Conservation (phyloP, 2,888 invertebrate genomes). For the Boloria selene region DNA sequence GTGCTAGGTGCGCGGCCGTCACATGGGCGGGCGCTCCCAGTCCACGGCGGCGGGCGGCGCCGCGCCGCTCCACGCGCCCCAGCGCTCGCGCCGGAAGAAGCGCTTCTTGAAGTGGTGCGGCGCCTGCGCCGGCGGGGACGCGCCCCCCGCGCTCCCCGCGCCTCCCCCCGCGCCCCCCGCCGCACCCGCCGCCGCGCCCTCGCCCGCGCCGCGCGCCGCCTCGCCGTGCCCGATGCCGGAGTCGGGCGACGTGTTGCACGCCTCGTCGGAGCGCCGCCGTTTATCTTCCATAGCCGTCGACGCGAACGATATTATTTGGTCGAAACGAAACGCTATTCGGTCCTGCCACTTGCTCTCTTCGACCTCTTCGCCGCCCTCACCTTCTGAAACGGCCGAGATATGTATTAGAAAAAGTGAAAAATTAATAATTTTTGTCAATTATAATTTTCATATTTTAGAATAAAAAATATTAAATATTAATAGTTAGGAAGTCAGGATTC, state of each 20-base stretch:
- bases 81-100: conserved; percentile 88
- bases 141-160: conserved; percentile 51
- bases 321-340: conserved; percentile 95
- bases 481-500: no score
- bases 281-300: conserved; percentile 95
- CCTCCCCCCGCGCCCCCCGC: conserved; percentile 53
- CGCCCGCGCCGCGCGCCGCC: conserved; percentile 57
- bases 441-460: no score
- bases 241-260: conserved; percentile 93
- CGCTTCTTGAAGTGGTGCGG: conserved; percentile 91
- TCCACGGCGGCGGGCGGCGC: conserved; percentile 68
- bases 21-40: conserved; percentile 79
- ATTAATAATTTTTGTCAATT: background rate
- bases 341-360: conserved; percentile 96
- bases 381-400: conserved; percentile 67
- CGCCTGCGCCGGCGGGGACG: conserved; percentile 54
- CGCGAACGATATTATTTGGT: conserved; percentile 95
- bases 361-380: conserved; percentile 85
- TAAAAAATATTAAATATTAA: no score
- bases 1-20: conserved; percentile 58
- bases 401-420: background rate
- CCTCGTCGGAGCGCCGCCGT: conserved; percentile 90
- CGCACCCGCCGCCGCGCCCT: conserved; percentile 35
- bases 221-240: conserved; percentile 91
- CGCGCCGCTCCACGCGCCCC: conserved; percentile 80